phyloP scores from a whole-genome alignment of 2,888 invertebrate species.

The Elysia crispata region DNA sequence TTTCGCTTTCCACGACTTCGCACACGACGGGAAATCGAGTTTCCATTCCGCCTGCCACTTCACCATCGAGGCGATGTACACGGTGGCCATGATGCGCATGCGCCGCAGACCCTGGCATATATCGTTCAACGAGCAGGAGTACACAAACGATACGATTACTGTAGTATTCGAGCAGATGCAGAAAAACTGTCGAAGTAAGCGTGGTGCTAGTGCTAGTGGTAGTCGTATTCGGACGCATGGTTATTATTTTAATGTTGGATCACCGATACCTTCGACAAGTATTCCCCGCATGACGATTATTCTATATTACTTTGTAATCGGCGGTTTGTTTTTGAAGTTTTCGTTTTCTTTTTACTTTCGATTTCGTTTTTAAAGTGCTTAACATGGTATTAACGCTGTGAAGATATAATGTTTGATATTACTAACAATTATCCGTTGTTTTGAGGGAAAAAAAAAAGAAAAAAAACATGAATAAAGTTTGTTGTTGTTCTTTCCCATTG shows the following conservation, averaged over 20 bases:
- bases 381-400: too few relatives aligned
- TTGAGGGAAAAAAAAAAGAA: too few relatives aligned
- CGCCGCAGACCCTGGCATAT: slow-evolving; percentile 57
- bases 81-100: slow-evolving; percentile 77
- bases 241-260: too few relatives aligned
- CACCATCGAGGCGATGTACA: slow-evolving; percentile 84
- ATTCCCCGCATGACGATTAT: too few relatives aligned
- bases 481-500: too few relatives aligned
- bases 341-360: neutral
- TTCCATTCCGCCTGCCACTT: slow-evolving; percentile 82
- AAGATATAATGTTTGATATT: too few relatives aligned
- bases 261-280: too few relatives aligned
- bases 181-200: slow-evolving; percentile 39
- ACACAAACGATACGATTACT: neutral
- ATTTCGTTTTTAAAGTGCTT: too few relatives aligned
- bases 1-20: slow-evolving; percentile 65
- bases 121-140: slow-evolving; percentile 79
- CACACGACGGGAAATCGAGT: slow-evolving; percentile 45
- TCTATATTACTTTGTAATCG: too few relatives aligned
- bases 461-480: too few relatives aligned
- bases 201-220: neutral
- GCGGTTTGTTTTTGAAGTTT: neutral
- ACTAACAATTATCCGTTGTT: too few relatives aligned
- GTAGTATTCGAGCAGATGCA: slow-evolving; percentile 13
- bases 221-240: too few relatives aligned